phyloP scores from a whole-genome alignment of 2,888 invertebrate genomes.

The Nomada hirtipes region DNA sequence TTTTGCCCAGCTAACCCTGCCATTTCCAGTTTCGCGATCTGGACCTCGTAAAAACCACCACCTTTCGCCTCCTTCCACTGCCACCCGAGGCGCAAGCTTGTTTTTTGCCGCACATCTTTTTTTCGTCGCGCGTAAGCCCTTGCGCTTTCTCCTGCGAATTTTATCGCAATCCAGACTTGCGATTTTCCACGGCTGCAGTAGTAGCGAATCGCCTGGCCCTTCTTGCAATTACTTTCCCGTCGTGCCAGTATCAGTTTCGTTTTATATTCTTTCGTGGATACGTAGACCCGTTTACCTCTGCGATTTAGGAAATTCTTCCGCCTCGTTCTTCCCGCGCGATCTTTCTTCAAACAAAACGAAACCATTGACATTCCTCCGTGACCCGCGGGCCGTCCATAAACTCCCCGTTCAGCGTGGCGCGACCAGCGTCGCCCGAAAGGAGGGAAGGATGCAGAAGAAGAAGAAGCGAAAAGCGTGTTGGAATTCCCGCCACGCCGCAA shows the following conservation, averaged over 20 bases:
- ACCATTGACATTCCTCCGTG: no score
- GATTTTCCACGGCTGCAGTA: no score
- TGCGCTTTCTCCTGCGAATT: constrained; percentile 15
- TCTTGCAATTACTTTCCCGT: no score
- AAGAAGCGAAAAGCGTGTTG: not conserved
- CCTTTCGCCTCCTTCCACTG: no score
- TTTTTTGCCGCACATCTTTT: not conserved
- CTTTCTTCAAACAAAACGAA: no score
- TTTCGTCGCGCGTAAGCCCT: constrained; percentile 4
- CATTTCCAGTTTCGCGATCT: constrained; percentile 19
- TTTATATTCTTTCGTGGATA: no score
- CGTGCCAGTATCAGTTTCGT: no score
- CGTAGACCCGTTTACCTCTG: no score
- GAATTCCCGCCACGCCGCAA: not conserved
- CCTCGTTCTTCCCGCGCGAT: no score
- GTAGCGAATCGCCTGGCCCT: no score
- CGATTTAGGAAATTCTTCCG: no score
- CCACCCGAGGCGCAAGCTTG: not conserved
- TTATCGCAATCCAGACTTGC: not conserved
- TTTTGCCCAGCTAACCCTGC: constrained; percentile 23
- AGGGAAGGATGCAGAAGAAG: not conserved
- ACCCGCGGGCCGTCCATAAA: not conserved
- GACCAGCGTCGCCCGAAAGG: not conserved
- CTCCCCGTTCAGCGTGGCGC: not conserved
- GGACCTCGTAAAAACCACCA: constrained; percentile 9